Conservation (phyloP, 2,888 invertebrate genomes). For the Sarcophaga variegata region DNA sequence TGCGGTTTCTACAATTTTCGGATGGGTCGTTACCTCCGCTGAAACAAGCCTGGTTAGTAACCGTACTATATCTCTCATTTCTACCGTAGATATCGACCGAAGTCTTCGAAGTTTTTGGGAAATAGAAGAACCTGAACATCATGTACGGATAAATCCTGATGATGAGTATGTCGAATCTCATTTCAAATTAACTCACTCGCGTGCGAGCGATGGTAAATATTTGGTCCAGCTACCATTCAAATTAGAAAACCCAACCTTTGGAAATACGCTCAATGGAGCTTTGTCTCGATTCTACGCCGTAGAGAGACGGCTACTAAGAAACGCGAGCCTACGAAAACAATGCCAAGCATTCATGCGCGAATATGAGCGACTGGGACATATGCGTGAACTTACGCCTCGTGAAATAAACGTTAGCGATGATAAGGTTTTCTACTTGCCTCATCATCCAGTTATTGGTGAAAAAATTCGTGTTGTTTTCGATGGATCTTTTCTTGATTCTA, state of each 20-base stretch:
- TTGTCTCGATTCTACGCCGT: constrained; percentile 35
- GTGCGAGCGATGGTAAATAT: constrained; percentile 40
- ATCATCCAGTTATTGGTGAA: constrained; percentile 40
- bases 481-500: constrained; percentile 28
- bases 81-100: constrained; percentile 24
- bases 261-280: neutral
- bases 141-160: too few species aligned
- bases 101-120: constrained; percentile 45
- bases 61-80: constrained; percentile 19
- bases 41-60: neutral
- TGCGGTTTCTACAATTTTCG: constrained; percentile 47
- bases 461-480: constrained; percentile 43
- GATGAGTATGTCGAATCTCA: constrained; percentile 24
- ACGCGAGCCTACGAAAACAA: constrained; percentile 5
- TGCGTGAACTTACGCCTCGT: neutral
- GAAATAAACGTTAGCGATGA: neutral
- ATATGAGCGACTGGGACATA: constrained; percentile 14
- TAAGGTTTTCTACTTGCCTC: constrained; percentile 47
- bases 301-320: constrained; percentile 21
- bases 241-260: constrained; percentile 9
- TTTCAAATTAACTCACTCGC: constrained; percentile 38
- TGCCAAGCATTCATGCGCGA: constrained; percentile 32
- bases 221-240: constrained; percentile 42
- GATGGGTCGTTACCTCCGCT: constrained; percentile 45
- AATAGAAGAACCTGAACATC: constrained; percentile 22